These are phyloP conservation scores for Sebastes fasciatus DNA, from an alignment of 2,113 vertebrate genomes.

Conservation along the genomic window DNA sequence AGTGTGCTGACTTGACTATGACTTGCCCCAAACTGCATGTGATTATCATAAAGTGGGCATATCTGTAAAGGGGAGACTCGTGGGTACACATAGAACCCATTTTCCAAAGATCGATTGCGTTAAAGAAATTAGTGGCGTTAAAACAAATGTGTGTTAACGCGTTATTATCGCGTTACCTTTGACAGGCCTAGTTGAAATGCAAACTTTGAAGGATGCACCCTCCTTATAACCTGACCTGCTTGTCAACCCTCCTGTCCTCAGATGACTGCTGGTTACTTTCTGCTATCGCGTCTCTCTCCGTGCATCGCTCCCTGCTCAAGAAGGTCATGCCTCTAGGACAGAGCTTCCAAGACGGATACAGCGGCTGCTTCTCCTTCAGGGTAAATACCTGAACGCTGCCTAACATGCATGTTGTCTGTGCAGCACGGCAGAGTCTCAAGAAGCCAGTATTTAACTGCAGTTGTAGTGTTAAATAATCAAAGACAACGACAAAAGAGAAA, in stretches of 20 bases:
- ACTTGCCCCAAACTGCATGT: too few species aligned
- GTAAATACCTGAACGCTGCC: slow-evolving; percentile 51
- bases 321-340: slow-evolving; percentile 79
- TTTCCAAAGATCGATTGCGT: too few species aligned
- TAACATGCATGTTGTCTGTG: not conserved
- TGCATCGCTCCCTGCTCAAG: slow-evolving; percentile 74
- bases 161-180: too few species aligned
- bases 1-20: too few species aligned
- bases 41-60: too few species aligned
- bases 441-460: not conserved
- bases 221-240: not conserved
- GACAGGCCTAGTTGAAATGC: too few species aligned
- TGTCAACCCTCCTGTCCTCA: slow-evolving; percentile 35
- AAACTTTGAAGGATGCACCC: not conserved
- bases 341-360: slow-evolving; percentile 79
- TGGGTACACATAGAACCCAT: too few species aligned
- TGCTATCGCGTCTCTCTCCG: slow-evolving; percentile 81
- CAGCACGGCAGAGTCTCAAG: too few species aligned
- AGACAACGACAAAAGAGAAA: not conserved
- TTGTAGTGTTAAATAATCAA: too few species aligned
- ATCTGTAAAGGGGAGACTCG: too few species aligned
- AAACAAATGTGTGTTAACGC: too few species aligned
- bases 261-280: slow-evolving; percentile 87
- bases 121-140: too few species aligned
- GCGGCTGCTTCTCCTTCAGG: slow-evolving; percentile 82